Evolutionary conservation across 2,113 vertebrate species (phyloP), one percentile per base, ranked within the genome.

Genomic region (Rhea americana): DNA sequence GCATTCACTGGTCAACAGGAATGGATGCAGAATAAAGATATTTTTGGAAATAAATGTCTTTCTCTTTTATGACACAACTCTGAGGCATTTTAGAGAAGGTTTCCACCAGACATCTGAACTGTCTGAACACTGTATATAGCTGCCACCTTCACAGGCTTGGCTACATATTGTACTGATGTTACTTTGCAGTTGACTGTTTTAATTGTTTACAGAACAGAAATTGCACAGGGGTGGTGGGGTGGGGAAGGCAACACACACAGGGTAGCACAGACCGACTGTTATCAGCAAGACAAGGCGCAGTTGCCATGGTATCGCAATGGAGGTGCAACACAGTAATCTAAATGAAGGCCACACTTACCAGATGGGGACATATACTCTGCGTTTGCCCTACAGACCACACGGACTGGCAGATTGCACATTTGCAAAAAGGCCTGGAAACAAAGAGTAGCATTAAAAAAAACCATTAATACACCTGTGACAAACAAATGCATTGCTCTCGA

Each of bases 341-440:
- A 97, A 96, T 97, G 97, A 97, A 96, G 78, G 94, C 95, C 62
- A 80, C 72, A 97, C 98, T 98, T 98, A 98, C 98, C 99, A 99
- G 98, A 99, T 98, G 99, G 99, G 97, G 98, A 98, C 97, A 98
- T 98, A 95, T 98, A 98, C 97, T 98, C 98, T 3, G 98, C 98
- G 90, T 98, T 98, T 94, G 98, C 97, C 96, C 98, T 98, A 96
- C 97, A 98, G 96, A 98, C 98, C 96, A 98, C 97, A 96, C 94
- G 98, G 97, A 98, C 37, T 95, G 97, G 98, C 98, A 99, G 97
- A 97, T 98, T 99, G 98, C 97, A 98, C 98, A 98, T 99, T 97
- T 98, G 98, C 97, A 99, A 96, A 97, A 98, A 98, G 66, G 97
- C 97, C 98, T 98, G 97, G 65, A 97, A 98, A 97, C 79, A 96